These are phyloP conservation scores for Zoroaster sp. DNA, from an alignment of 53 echinoderm and acorn worm species.

Conservation along the genomic window DNA sequence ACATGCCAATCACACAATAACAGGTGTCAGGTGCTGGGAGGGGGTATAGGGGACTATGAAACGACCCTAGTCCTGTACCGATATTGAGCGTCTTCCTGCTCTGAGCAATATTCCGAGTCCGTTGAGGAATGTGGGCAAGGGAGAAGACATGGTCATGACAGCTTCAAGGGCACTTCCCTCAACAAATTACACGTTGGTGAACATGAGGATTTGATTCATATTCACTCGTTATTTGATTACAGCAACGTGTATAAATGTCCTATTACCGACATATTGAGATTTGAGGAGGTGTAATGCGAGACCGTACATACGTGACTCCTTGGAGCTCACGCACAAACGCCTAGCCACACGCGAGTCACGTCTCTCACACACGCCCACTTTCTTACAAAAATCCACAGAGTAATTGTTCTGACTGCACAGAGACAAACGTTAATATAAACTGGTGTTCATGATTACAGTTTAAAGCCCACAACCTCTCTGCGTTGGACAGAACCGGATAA, in stretches of 20 bases:
- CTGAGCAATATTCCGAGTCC: too few species aligned
- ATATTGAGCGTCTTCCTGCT: conserved; percentile 18
- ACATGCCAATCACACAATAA: conserved; percentile 18
- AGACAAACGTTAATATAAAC: too few species aligned
- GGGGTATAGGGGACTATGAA: not conserved
- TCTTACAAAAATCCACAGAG: too few species aligned
- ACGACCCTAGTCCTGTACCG: not conserved
- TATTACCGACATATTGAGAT: not conserved
- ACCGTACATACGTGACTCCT: not conserved
- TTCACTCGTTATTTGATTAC: not conserved
- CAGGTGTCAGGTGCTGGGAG: conserved; percentile 43
- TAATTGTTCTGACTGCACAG: not conserved
- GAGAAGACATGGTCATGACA: conserved; percentile 18
- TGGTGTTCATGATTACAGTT: too few species aligned
- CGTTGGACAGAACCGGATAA: too few species aligned
- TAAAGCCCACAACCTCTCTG: too few species aligned
- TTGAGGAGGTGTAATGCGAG: not conserved
- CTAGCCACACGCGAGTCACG: not conserved
- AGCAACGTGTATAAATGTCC: not conserved
- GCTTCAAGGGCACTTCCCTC: conserved; percentile 64
- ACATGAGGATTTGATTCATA: not conserved
- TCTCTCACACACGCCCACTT: not conserved
- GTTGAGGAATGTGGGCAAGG: not conserved
- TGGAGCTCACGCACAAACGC: not conserved
- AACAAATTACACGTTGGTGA: conserved; percentile 50